Conservation (phyloP, 2,113 vertebrate genomes). For the Campylomormyrus tamandua region DNA sequence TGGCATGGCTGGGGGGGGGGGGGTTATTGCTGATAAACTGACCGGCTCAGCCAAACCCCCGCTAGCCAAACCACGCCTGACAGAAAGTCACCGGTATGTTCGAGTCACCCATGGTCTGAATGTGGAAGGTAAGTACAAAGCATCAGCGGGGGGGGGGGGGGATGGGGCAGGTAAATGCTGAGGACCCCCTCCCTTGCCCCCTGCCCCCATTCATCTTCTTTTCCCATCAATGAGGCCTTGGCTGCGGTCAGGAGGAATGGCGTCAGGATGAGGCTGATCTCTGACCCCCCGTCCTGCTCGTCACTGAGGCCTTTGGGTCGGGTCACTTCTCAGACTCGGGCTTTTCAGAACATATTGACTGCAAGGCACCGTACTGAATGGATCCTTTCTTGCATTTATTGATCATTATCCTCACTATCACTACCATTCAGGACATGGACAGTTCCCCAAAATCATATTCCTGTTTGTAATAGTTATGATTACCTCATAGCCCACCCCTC, state of each 20-base stretch:
- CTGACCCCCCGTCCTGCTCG: not conserved
- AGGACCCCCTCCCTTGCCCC: no score
- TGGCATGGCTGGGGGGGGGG: slow-evolving; percentile 11
- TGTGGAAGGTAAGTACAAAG: not conserved
- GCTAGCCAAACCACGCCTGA: not conserved
- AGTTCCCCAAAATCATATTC: not conserved
- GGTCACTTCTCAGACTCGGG: not conserved
- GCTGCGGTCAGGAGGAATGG: not conserved
- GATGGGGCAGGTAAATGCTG: not conserved
- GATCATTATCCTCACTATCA: not conserved
- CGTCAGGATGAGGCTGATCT: not conserved
- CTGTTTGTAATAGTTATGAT: not conserved
- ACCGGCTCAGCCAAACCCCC: no score
- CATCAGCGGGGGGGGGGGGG: no score
- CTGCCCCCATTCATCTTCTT: not conserved
- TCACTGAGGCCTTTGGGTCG: not conserved
- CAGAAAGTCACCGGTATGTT: not conserved
- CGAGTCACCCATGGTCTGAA: not conserved
- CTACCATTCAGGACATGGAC: not conserved
- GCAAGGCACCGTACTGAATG: not conserved
- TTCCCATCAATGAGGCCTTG: not conserved
- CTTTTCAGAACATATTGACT: not conserved
- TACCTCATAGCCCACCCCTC: not conserved
- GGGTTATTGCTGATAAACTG: slow-evolving; percentile 6
- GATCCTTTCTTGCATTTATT: not conserved